Base-by-base conservation (phyloP, 2,113 vertebrate species). In the Larimichthys crocea region DNA sequence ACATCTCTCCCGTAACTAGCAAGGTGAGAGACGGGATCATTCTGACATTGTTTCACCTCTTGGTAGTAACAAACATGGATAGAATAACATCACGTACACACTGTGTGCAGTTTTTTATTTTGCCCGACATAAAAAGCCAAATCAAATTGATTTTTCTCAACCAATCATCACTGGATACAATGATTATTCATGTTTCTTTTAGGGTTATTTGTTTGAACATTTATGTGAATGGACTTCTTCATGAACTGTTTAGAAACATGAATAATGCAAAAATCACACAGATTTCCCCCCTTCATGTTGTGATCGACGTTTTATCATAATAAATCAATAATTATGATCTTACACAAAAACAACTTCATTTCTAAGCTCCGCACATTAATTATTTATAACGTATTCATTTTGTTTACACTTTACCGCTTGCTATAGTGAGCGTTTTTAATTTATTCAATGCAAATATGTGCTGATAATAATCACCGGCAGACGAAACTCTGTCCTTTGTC, bases 1-100 rank as follows among this genome's bases (percentile, higher is more conserved):
- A 73, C 48, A 17, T 66, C 55, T 31, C 60, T 49, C 10, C 35
- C 66, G 50, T 56, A 17, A 78, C 20, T 20, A 72, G 49, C 29
- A 12, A 24, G 63, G 9, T 3, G 14, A 59, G 42, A 7, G 44
- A 26, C 2, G 0, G 15, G 56, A 35, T 19, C 50, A 55, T 48
- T 4, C 11, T n/a, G 40, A 67, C 63, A 57, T 42, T 29, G 19
- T 61, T 50, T 73, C 29, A 57, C 48, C 22, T 56, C 12, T 76
- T 10, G 12, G 49, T 29, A 15, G 4, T 3, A 24, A 42, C 22
- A 20, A 24, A 67, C 10, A 1, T 35, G 50, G 50, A 40, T 14
- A 61, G 29, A 65, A 61, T 46, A 70, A 69, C 31, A 67, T 29
- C 15, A 46, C 12, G 29, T 61, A 9, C 7, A 24, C 12, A n/a